Base-by-base conservation (phyloP, 2,888 invertebrate genomes). In the Oxystoma pomonae region DNA sequence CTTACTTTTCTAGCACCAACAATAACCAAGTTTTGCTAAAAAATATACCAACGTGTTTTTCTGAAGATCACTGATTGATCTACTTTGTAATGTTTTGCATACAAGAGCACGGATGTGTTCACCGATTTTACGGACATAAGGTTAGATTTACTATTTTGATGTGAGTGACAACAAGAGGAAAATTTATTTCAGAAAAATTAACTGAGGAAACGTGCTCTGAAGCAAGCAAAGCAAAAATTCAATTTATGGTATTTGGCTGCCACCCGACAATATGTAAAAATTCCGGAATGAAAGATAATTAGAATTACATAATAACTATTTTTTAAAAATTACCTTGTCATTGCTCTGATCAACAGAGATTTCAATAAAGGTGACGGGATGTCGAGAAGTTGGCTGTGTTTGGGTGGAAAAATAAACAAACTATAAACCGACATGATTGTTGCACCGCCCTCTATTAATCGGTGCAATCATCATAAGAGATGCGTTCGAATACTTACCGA, bases 81-180 rank as follows among this genome's bases (percentile, higher is more conserved):
- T 78, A 79, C 78, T 79, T 79, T 77, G 76, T 76, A 61, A 77
- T 77, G 79, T 78, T 79, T 80, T 79, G 79, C 80, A 79, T 79
- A 78, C 78, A 77, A 75, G 76, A 76, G 73, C 70, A 71, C 69
- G 71, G 72, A 74, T 71, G 74, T 73, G 71, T 71, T 68, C 71
- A 69, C 60, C 74, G 76, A 77, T 78, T 72, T 71, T 71, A 72
- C 72, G 69, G 76, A 76, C 77, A 76, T 76, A 78, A 77, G 78
- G 79, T 79, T 79, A 78, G 78, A 35, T 35, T 7, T 12, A 35
- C 35, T 35, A 3, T 7, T 35, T 35, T 12, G 12, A 12, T 35
- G 35, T 35, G 35, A 35, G 35, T 35, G 35, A 12, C 12, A 12
- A 3, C 35, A 35, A 35, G 3, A 12, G 35, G 12, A 35, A 35